These are phyloP conservation scores for Drosophila paramelanica DNA, from an alignment of 2,888 invertebrate species.

Conservation along the genomic window DNA sequence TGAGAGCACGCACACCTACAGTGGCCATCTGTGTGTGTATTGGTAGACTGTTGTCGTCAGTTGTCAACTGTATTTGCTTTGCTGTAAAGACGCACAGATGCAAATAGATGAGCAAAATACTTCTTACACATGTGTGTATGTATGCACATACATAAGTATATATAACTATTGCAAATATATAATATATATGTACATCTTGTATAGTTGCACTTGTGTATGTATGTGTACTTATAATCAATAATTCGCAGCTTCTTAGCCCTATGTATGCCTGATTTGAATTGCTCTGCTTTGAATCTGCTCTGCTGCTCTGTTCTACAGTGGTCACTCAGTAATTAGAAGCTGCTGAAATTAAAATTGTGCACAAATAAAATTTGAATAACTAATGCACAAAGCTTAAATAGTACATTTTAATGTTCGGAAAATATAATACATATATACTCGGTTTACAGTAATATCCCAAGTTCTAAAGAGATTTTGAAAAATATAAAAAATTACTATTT, in stretches of 20 bases:
- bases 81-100: slow-evolving; percentile 38
- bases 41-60: slow-evolving; percentile 54
- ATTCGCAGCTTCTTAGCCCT: slow-evolving; percentile 50
- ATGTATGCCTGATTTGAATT: slow-evolving; percentile 6
- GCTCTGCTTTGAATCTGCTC: no score
- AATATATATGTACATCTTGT: neutral
- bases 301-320: neutral
- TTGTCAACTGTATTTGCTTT: slow-evolving; percentile 64
- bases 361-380: no score
- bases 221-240: slow-evolving; percentile 56
- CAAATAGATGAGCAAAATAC: slow-evolving; percentile 25
- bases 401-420: no score
- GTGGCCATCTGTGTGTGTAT: slow-evolving; percentile 7
- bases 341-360: neutral
- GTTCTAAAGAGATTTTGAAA: no score
- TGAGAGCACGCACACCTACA: slow-evolving; percentile 10
- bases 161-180: no score
- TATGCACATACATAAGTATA: neutral
- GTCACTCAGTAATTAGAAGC: neutral
- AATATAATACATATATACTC: no score
- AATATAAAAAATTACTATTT: no score
- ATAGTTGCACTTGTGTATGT: no score
- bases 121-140: slow-evolving; percentile 12
- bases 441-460: no score
- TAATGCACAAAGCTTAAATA: no score